Conservation (phyloP, 37 sponge, comb jelly and placozoan species). For the Bolinopsis microptera region DNA sequence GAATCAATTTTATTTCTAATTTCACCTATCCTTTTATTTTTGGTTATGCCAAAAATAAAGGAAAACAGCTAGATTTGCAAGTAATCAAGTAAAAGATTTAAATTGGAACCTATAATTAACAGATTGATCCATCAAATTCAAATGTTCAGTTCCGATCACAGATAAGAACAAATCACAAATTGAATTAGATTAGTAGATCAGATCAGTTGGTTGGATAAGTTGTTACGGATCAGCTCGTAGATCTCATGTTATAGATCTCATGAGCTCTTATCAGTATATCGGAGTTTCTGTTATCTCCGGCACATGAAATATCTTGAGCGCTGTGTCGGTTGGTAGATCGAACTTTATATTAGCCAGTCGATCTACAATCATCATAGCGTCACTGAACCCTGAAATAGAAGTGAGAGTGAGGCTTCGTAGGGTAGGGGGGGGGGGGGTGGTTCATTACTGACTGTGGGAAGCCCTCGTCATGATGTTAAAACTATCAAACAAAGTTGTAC, state of each 20-base stretch:
- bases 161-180: too few relatives aligned
- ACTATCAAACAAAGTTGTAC: too few relatives aligned
- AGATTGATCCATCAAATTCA: too few relatives aligned
- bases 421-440: too few relatives aligned
- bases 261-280: slow-evolving; percentile 18
- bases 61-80: background rate
- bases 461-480: too few relatives aligned
- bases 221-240: background rate
- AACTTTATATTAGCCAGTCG: slow-evolving; percentile 20
- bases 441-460: too few relatives aligned
- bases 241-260: background rate
- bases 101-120: background rate
- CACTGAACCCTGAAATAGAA: slow-evolving; percentile 21
- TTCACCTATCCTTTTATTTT: background rate
- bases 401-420: too few relatives aligned
- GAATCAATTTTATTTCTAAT: background rate
- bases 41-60: background rate
- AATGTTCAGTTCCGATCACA: too few relatives aligned
- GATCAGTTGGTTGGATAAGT: background rate
- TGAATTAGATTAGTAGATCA: background rate
- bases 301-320: slow-evolving; percentile 7
- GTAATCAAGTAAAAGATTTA: background rate
- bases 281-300: slow-evolving; percentile 45
- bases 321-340: slow-evolving; percentile 26
- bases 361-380: slow-evolving; percentile 38